phyloP scores from a whole-genome alignment of 2,888 invertebrate species.

The Mylabris sibirica region DNA sequence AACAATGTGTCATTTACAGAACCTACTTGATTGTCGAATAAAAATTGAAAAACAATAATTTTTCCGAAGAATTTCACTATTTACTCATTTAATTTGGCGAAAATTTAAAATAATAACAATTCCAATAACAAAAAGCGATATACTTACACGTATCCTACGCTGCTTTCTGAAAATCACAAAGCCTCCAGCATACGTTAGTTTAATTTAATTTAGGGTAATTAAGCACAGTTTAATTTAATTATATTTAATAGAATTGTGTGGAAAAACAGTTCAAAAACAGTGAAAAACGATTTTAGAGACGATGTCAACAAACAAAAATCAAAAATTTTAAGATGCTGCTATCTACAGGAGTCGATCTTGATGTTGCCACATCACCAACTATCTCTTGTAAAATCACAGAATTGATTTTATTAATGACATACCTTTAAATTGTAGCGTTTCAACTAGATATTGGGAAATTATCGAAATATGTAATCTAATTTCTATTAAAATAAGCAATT shows the following conservation, averaged over 20 bases:
- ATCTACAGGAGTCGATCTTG: neutral
- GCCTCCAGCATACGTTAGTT: no score
- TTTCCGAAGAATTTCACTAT: neutral
- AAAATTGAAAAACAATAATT: neutral
- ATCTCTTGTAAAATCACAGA: no score
- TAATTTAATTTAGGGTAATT: no score
- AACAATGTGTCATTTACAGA: constrained; percentile 13
- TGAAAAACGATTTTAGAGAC: neutral
- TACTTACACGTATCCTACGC: neutral
- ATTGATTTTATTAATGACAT: no score
- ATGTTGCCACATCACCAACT: neutral
- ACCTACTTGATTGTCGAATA: neutral
- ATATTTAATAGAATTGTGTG: neutral
- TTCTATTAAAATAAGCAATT: neutral
- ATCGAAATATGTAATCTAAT: no score
- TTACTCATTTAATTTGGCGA: neutral
- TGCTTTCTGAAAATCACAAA: no score
- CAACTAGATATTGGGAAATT: no score
- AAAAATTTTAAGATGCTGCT: neutral
- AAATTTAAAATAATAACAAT: neutral
- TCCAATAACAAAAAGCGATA: neutral
- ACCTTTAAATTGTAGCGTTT: no score
- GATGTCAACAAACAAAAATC: neutral
- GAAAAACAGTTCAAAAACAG: neutral
- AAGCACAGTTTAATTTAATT: neutral